These are phyloP conservation scores for Drosophila flavopinicola DNA, from an alignment of 2,888 invertebrate species.

Conservation along the genomic window DNA sequence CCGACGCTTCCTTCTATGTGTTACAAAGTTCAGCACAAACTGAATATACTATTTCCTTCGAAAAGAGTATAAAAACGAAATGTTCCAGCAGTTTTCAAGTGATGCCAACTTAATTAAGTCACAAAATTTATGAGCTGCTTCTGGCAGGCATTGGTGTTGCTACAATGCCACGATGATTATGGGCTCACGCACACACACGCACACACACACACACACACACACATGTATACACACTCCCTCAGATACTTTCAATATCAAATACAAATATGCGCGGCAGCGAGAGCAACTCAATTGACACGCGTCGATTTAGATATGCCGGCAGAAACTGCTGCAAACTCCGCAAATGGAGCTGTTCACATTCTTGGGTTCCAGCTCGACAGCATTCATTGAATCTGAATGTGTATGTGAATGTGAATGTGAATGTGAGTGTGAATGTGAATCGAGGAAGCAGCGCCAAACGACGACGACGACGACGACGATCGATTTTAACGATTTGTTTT, in stretches of 20 bases:
- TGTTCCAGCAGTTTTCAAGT: constrained; percentile 78
- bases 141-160: constrained; percentile 37
- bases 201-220: constrained; percentile 25
- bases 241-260: constrained; percentile 44
- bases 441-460: constrained; percentile 34
- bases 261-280: constrained; percentile 53
- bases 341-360: constrained; percentile 57
- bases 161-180: constrained; percentile 42
- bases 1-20: no score
- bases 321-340: constrained; percentile 39
- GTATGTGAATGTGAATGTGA: constrained; percentile 44
- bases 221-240: constrained; percentile 19
- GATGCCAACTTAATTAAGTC: constrained; percentile 82
- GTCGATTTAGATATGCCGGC: constrained; percentile 40
- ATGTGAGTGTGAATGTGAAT: constrained; percentile 26
- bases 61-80: no score
- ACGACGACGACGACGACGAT: constrained; percentile 70
- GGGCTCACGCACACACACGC: constrained; percentile 16
- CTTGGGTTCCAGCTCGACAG: constrained; percentile 17
- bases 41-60: no score
- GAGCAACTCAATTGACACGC: constrained; percentile 74
- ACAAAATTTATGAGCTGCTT: constrained; percentile 81
- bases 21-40: no score
- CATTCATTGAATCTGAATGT: constrained; percentile 50
- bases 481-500: constrained; percentile 85